Evolutionary conservation across 1,140 invertebrate species (phyloP).

Genomic region (Cryptotermes secundus): DNA sequence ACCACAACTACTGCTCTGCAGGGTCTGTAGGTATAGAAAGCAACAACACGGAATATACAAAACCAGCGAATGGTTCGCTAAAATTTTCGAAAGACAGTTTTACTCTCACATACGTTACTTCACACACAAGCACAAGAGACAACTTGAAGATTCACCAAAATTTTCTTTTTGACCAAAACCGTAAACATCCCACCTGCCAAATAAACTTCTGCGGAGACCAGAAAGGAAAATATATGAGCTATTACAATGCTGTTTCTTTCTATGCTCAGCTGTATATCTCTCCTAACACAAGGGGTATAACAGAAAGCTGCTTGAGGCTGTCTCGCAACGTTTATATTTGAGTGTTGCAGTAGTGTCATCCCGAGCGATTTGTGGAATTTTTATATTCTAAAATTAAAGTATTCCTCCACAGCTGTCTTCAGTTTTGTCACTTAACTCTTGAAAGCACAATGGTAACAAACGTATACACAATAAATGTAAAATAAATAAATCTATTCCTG

Average conservation of each 20-base stretch:
- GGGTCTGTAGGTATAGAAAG: background rate
- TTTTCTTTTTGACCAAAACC: slow-evolving; percentile 5
- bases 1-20: background rate
- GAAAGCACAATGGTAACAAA: too few species aligned
- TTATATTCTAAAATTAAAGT: too few species aligned
- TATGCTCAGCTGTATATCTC: background rate
- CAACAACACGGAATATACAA: background rate
- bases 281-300: background rate
- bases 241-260: background rate
- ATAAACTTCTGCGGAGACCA: background rate
- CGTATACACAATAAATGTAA: too few species aligned
- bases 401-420: too few species aligned
- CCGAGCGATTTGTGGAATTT: too few species aligned
- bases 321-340: too few species aligned
- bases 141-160: slow-evolving; percentile 9
- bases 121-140: background rate
- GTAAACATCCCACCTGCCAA: slow-evolving; percentile 9
- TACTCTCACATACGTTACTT: background rate
- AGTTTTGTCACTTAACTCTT: too few species aligned
- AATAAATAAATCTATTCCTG: too few species aligned
- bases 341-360: too few species aligned
- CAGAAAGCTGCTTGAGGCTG: too few species aligned
- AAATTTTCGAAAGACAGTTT: background rate
- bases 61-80: background rate
- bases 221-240: background rate